phyloP scores from a whole-genome alignment of 2,888 invertebrate genomes.

The Sphaerophoria taeniata region DNA sequence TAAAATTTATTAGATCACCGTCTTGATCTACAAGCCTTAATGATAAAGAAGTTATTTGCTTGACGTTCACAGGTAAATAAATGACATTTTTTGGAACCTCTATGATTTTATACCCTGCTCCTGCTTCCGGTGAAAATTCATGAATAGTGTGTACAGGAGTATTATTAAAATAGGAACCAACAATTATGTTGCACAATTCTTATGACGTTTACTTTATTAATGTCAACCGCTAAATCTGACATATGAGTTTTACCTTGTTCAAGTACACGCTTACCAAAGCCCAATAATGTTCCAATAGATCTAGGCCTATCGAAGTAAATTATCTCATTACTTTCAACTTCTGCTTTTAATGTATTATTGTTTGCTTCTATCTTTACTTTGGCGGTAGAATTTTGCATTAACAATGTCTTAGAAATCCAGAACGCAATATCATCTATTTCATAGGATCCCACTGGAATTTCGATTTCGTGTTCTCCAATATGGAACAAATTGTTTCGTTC shows the following conservation, averaged over 20 bases:
- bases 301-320: neutral
- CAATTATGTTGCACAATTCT: conserved; percentile 21
- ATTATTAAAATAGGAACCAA: conserved; percentile 74
- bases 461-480: neutral
- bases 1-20: conserved; percentile 78
- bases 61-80: conserved; percentile 78
- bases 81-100: conserved; percentile 78
- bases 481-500: neutral
- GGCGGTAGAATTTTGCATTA: neutral
- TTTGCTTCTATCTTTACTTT: neutral
- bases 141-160: conserved; percentile 78
- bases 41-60: conserved; percentile 76
- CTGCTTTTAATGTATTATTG: neutral
- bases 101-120: conserved; percentile 79
- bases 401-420: neutral
- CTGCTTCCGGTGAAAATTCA: conserved; percentile 78
- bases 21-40: conserved; percentile 78
- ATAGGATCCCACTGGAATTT: conserved; percentile 1
- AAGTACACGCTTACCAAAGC: neutral
- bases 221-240: neutral
- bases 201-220: conserved; percentile 3
- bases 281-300: neutral
- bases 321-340: neutral
- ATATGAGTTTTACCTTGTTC: neutral
- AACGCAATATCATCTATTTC: neutral